phyloP scores from a whole-genome alignment of 2,113 vertebrate genomes.

The Emydura subglobosa region DNA sequence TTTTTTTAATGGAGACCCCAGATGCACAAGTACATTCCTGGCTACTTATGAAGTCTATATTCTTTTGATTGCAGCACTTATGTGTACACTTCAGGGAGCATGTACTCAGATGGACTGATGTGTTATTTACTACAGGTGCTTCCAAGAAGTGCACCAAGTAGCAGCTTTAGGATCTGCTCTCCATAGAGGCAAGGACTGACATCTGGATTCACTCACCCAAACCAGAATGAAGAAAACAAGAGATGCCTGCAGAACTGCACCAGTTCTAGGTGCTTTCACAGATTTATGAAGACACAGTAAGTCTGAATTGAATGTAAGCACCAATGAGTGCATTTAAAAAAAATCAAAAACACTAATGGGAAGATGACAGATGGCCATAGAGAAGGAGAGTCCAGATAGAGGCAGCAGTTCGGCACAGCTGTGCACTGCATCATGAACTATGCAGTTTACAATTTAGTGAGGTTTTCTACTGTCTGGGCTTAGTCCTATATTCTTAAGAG shows the following conservation, averaged over 20 bases:
- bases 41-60: neutral
- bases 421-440: neutral
- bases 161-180: neutral
- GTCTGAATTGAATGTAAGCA: neutral
- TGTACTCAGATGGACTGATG: accelerated
- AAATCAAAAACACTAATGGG: too few species aligned
- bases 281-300: neutral
- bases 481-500: neutral
- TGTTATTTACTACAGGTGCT: accelerated
- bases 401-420: neutral
- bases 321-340: neutral
- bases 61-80: neutral
- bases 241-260: accelerated
- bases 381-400: neutral
- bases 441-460: neutral
- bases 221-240: neutral
- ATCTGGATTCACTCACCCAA: neutral
- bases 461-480: accelerated
- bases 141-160: neutral
- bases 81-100: neutral
- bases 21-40: neutral
- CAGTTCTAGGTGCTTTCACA: neutral
- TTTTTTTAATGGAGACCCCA: too few species aligned
- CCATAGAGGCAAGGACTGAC: accelerated
- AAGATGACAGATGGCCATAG: neutral